phyloP scores from a whole-genome alignment of 2,797 vertebrate genomes.

The Coracias cyanogaster region DNA sequence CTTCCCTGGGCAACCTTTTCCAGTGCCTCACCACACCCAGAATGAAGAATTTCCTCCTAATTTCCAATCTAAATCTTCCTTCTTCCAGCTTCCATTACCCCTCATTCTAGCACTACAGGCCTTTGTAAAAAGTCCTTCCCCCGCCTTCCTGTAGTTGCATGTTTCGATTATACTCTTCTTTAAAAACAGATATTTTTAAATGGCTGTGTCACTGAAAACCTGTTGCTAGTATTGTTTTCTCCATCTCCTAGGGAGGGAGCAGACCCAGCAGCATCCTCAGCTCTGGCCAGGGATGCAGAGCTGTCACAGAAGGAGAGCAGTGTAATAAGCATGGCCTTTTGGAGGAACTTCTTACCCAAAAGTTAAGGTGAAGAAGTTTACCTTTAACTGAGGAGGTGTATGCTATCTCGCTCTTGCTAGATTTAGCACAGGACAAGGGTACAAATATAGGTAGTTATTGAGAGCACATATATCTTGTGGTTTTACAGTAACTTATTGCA shows the following conservation, averaged over 20 bases:
- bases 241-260: neutral
- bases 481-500: conserved; percentile 13
- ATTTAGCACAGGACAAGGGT: neutral
- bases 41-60: too few species aligned
- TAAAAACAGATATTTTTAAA: neutral
- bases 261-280: neutral
- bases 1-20: too few species aligned
- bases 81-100: too few species aligned
- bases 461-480: neutral
- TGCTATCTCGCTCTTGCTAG: neutral
- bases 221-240: neutral
- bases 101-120: too few species aligned
- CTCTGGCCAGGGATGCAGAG: neutral
- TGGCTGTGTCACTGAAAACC: neutral
- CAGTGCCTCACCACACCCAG: too few species aligned
- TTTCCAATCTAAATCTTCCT: too few species aligned
- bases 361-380: neutral
- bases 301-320: neutral
- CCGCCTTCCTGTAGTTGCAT: neutral
- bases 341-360: neutral
- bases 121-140: too few species aligned
- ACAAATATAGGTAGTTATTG: neutral
- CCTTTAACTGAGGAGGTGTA: neutral
- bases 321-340: neutral
- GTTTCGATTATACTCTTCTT: neutral